These are phyloP conservation scores for Alethe castanea DNA, from an alignment of 2,113 vertebrate species.

Conservation along the genomic window DNA sequence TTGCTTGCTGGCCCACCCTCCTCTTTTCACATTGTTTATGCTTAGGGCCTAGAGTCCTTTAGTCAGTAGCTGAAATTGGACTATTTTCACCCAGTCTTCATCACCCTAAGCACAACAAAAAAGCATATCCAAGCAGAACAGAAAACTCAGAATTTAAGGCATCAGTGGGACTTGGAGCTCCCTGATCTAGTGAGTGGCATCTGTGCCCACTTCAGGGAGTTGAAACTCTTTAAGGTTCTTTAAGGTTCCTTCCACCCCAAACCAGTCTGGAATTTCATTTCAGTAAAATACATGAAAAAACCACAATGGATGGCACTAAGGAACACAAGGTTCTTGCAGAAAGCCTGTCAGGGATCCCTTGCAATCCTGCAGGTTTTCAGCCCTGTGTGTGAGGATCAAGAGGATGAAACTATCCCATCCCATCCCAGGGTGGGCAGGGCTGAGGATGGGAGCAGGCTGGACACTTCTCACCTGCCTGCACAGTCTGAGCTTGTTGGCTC, in stretches of 20 bases:
- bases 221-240: background rate
- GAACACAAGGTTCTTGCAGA: background rate
- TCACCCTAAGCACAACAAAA: too few relatives aligned
- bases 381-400: background rate
- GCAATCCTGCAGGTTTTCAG: background rate
- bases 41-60: too few relatives aligned
- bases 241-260: background rate
- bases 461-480: rapidly evolving
- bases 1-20: too few relatives aligned
- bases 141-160: too few relatives aligned
- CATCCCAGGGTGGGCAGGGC: background rate
- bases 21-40: too few relatives aligned
- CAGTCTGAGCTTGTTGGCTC: background rate
- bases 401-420: background rate
- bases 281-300: background rate
- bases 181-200: background rate
- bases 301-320: rapidly evolving
- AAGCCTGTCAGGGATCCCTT: background rate
- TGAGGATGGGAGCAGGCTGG: background rate
- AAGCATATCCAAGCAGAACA: too few relatives aligned
- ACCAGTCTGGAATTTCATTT: background rate
- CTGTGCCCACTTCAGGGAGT: background rate
- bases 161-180: background rate
- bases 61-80: too few relatives aligned
- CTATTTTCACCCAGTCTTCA: too few relatives aligned